Evolutionary conservation across 1,140 invertebrate genomes (phyloP), one percentile per base, ranked within the genome.

Genomic region (Andricus grossulariae): DNA sequence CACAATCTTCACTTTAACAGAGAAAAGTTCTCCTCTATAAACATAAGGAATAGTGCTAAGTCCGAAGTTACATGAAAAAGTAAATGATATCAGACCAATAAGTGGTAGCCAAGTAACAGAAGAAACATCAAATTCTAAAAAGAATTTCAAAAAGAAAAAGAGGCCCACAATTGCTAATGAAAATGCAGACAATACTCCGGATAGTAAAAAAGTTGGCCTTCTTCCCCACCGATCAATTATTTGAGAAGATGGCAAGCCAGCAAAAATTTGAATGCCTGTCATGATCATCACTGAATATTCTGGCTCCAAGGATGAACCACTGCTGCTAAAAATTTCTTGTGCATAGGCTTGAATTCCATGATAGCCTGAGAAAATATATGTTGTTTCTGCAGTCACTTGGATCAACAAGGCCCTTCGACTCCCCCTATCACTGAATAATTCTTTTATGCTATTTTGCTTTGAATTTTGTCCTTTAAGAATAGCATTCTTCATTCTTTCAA

Each of bases 291-390:
- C 93, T 8, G 92, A 91, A 76, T 92, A 88, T 75, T 91, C 89
- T 6, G 92, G 86, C 1, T 88, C 87, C 32, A 94, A 78, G 0
- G 89, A 87, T 5, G 92, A 92, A 57, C 94, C 94, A 25, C 95
- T 93, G 51, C 93, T 92, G 21, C 94, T 92, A 84, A 97, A 95
- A 83, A 97, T 96, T 74, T 94, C 93, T 73, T 95, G 94, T 0
- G 95, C 93, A 85, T 96, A 96, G 21, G 95, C 94, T 79, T 95
- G 94, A 39, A 97, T 93, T 3, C 95, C 95, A 79, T 95, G 95
- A 73, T 95, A 95, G 1, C 96, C 95, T 49, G 94, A 95, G 57
- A 96, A 93, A 83, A 96, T 95, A 85, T 97, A 96, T 5, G 95
- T 94, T 0, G 94, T 32, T 32, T 32, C 92, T 86, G 95, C 94